Base-by-base conservation (phyloP, 2,797 vertebrate species). In the Pempheris klunzingeri region DNA sequence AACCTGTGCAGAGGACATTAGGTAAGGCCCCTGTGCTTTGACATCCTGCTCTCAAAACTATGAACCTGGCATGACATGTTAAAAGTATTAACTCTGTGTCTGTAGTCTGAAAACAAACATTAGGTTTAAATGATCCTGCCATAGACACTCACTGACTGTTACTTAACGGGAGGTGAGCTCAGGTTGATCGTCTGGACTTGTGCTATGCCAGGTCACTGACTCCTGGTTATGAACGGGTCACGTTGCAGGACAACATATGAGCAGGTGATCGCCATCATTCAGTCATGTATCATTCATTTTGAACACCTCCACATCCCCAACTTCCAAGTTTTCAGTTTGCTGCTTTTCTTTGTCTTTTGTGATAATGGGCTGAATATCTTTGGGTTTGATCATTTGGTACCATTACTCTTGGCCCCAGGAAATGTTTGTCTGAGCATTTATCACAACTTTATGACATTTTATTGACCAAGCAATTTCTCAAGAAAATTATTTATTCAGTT, bases 31-130 rank as follows among this genome's bases (percentile, higher is more conserved):
- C 24, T 8, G 13, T 41, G 62, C 59, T 47, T 49, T 32, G 15
- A 53, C 54, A 39, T 52, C 34, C 9, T 50, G 14, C 18, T 2
- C n/a, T 49, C 12, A 11, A n/a, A 47, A 50, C 53, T 12, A 11
- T 24, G n/a, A 54, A 34, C 26, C 30, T 10, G 41, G 64, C 67
- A 62, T 46, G 46, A 61, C 28, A 8, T 39, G 57, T 49, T 18
- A 70, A 49, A 36, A 43, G 79, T 0, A 30, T 71, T 41, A 76
- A 44, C 47, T 67, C 58, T 60, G 54, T 32, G 50, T 15, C 53
- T 65, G 67, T 81, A 43, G 74, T 84, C 71, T 53, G 47, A 69
- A 62, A 81, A 81, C 58, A 69, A 52, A 74, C 44, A 61, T 24
- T 61, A n/a, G 46, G 11, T 73, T 80, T 78, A 82, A 81, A 50